Evolutionary conservation across 2,888 invertebrate genomes (phyloP), one percentile per base, ranked within the genome.

Genomic region (Microplitis manilae): DNA sequence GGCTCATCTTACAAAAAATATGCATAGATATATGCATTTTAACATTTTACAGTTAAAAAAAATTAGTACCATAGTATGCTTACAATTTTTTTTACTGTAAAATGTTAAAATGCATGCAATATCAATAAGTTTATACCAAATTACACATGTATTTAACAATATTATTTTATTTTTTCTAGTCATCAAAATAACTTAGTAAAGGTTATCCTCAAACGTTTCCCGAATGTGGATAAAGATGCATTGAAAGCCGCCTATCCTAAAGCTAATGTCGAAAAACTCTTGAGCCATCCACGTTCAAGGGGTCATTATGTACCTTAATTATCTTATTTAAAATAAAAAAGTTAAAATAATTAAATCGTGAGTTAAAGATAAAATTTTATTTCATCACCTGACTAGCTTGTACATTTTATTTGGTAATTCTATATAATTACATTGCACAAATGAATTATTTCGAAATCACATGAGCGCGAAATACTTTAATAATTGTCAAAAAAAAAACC

Each of bases 191-290:
- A 82, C 60, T 83, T 86, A 50, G 90, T 90, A 1, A 79, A 83
- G 70, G 71, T 79, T n/a, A 30, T 87, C 9, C 79, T 97, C 38
- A 94, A 94, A 81, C 92, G 94, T 64, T 96, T 95, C 90, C 96
- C 96, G 1, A 92, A 96, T 86, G 90, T 95, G 89, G 94, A 96
- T 86, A 87, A 94, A 87, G 93, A 94, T 77, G 91, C 93, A 74
- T 86, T 97, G 30, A 93, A 94, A 86, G 91, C 93, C 78, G 92
- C 94, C 85, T 97, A 94, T 90, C 96, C 97, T 5, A 90, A 93
- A 86, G 94, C 96, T 5, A 92, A 97, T 88, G 90, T 97, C 71
- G 93, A 95, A 78, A 93, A 92, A 87, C 92, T 94, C 1, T 92
- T 92, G 83, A 87, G 87, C 5, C 88, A 89, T 68, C 92, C 92